Evolutionary conservation across 2,888 invertebrate species (phyloP).

Genomic region (Tipula confusa): DNA sequence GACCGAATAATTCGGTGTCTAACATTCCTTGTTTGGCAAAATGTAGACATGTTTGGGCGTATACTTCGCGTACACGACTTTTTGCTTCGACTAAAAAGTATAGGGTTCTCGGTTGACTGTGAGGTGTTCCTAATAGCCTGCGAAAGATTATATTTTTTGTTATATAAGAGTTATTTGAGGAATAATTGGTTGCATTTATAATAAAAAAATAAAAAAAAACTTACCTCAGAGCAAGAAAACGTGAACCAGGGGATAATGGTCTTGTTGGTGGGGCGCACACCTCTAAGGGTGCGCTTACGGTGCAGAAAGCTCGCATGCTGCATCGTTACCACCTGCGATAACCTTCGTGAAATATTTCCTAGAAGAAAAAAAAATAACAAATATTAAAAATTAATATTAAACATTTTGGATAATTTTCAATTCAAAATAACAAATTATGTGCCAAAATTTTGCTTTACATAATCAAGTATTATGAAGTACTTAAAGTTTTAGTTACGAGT

Average conservation of each 20-base stretch:
- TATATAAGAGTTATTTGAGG: neutral
- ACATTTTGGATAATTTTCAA: no score
- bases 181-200: neutral
- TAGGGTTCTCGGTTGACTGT: slow-evolving; percentile 48
- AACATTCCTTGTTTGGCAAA: slow-evolving; percentile 74
- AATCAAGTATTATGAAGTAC: no score
- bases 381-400: neutral
- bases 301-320: slow-evolving; percentile 70
- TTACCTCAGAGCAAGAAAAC: slow-evolving; percentile 56
- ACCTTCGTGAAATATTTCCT: slow-evolving; percentile 50
- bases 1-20: slow-evolving; percentile 77
- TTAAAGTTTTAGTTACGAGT: neutral
- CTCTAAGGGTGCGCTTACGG: slow-evolving; percentile 77
- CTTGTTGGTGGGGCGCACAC: slow-evolving; percentile 63
- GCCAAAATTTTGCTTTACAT: no score
- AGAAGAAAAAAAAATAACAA: slow-evolving; percentile 37
- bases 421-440: neutral
- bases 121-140: slow-evolving; percentile 50
- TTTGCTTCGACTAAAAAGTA: slow-evolving; percentile 64
- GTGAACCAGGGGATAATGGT: slow-evolving; percentile 56
- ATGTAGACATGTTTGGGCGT: slow-evolving; percentile 74
- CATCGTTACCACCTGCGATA: slow-evolving; percentile 52
- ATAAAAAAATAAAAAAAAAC: slow-evolving; percentile 31
- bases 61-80: slow-evolving; percentile 75
- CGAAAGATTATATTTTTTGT: neutral